Evolutionary conservation across 2,797 vertebrate genomes (phyloP).

Genomic region (Sebastes aleutianus): DNA sequence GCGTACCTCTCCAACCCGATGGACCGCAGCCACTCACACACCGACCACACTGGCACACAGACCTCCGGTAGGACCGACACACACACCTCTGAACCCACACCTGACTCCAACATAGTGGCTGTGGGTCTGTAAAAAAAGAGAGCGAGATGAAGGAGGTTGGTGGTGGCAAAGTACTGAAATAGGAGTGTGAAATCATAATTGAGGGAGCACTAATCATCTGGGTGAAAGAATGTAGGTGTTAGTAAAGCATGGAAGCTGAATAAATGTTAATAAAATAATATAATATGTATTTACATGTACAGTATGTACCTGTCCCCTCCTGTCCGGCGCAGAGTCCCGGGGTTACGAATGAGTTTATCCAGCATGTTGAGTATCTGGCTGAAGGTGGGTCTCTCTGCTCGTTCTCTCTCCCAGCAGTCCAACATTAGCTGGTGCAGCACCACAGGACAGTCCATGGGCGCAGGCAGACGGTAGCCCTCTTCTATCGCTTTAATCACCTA

Average conservation of each 20-base stretch:
- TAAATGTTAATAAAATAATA: too few species aligned
- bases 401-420: conserved; percentile 98
- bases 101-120: conserved; percentile 91
- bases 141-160: conserved; percentile 5
- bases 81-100: conserved; percentile 90
- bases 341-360: conserved; percentile 98
- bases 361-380: conserved; percentile 99
- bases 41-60: conserved; percentile 89
- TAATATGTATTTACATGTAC: conserved; percentile 60
- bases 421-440: conserved; percentile 97
- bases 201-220: neutral
- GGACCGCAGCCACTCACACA: conserved; percentile 94
- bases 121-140: conserved; percentile 81
- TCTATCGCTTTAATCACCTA: conserved; percentile 99
- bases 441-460: conserved; percentile 97
- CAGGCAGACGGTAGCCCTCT: conserved; percentile 95
- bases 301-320: conserved; percentile 90
- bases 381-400: conserved; percentile 95
- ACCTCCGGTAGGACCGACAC: conserved; percentile 90
- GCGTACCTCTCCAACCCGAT: conserved; percentile 97
- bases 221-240: neutral
- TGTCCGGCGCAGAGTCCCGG: conserved; percentile 94
- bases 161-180: neutral
- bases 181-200: conserved; percentile 10
- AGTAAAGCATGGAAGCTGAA: neutral